phyloP scores from a whole-genome alignment of 2,888 invertebrate genomes.

The Drosophila melanosoma region DNA sequence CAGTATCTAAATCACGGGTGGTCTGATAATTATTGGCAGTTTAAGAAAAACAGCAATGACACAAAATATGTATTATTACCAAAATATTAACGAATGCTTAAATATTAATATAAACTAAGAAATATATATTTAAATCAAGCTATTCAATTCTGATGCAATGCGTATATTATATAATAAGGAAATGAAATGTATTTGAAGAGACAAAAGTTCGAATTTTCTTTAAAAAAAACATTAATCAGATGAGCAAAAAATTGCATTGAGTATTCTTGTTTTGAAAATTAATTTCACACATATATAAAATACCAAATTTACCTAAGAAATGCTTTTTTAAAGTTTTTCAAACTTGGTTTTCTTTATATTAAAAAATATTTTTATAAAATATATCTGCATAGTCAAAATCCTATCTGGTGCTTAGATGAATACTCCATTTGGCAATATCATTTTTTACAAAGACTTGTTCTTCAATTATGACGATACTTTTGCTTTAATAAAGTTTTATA shows the following conservation, averaged over 20 bases:
- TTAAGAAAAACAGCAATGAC: not conserved
- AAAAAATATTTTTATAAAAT: not conserved
- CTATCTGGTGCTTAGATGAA: not conserved
- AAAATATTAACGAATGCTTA: not conserved
- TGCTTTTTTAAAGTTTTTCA: rapidly evolving
- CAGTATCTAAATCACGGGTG: conserved; percentile 17
- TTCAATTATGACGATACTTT: not conserved
- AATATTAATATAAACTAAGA: not conserved
- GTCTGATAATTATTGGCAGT: conserved; percentile 6
- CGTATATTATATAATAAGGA: not conserved
- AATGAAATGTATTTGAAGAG: not conserved
- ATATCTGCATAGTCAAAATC: not conserved
- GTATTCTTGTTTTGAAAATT: not conserved
- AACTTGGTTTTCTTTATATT: not conserved
- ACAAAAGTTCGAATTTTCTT: not conserved
- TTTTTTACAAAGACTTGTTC: not conserved
- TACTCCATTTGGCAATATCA: not conserved
- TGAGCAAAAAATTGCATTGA: not conserved
- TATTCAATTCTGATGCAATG: not conserved
- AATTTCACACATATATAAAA: not conserved
- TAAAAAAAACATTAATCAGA: not conserved
- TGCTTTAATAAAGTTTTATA: not conserved
- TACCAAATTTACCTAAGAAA: not conserved
- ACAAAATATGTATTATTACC: not conserved
- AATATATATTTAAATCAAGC: not conserved